phyloP scores from a whole-genome alignment of 1,140 invertebrate genomes.

The Eriocheir sinensis region DNA sequence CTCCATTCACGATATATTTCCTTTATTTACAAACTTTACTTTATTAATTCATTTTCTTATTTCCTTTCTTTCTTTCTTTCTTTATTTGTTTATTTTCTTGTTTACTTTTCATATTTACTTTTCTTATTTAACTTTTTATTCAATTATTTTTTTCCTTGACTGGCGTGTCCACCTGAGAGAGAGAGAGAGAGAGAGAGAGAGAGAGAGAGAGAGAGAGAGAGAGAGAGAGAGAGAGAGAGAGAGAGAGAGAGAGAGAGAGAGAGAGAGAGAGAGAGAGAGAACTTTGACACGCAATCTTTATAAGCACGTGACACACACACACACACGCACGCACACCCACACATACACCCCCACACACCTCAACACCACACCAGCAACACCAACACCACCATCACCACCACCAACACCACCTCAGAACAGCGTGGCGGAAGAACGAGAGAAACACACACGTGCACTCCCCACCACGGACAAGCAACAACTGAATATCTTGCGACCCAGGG shows the following conservation, averaged over 20 bases:
- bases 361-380: background rate
- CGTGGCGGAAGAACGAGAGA: background rate
- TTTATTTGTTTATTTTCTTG: too few species aligned
- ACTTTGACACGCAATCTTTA: background rate
- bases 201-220: too few species aligned
- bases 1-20: background rate
- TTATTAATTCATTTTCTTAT: too few species aligned
- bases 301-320: background rate
- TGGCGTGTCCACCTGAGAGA: too few species aligned
- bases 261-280: constrained; percentile 13
- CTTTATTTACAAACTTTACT: too few species aligned
- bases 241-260: constrained; percentile 20
- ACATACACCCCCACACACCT: background rate
- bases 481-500: too few species aligned
- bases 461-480: background rate
- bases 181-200: background rate
- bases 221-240: too few species aligned
- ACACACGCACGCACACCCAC: background rate
- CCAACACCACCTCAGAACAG: background rate
- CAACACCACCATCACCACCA: background rate
- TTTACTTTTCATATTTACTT: too few species aligned
- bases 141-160: too few species aligned
- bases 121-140: too few species aligned
- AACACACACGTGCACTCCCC: background rate
- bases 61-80: too few species aligned